These are phyloP conservation scores for Chironomus riparius DNA, from an alignment of 2,888 invertebrate species.

Conservation along the genomic window DNA sequence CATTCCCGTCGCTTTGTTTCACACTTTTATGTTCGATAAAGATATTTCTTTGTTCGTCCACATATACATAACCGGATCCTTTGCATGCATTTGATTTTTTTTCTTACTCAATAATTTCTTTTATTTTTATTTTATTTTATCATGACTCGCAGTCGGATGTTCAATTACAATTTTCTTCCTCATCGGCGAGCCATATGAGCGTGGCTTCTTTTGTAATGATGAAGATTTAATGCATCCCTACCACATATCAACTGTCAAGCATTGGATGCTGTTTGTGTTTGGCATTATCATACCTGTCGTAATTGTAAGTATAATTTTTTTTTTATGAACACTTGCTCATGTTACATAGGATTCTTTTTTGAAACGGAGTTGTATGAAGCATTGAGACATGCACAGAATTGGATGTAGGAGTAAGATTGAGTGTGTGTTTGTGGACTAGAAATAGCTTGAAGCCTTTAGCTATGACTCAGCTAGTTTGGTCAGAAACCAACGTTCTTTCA, in stretches of 20 bases:
- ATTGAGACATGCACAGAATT: too few species aligned
- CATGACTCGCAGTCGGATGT: slow-evolving; percentile 59
- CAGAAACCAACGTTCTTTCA: too few species aligned
- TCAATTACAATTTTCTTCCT: slow-evolving; percentile 63
- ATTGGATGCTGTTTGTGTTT: slow-evolving; percentile 64
- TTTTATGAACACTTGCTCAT: background rate
- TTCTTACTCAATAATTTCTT: too few species aligned
- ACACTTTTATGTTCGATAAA: background rate
- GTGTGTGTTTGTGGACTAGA: too few species aligned
- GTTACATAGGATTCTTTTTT: too few species aligned
- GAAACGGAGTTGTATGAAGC: too few species aligned
- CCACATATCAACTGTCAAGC: slow-evolving; percentile 71
- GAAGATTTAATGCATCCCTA: slow-evolving; percentile 84
- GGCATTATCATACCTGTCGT: slow-evolving; percentile 63
- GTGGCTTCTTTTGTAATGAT: slow-evolving; percentile 96
- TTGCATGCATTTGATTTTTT: background rate
- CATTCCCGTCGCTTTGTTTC: background rate
- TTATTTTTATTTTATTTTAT: background rate
- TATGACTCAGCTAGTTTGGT: too few species aligned
- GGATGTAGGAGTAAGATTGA: too few species aligned
- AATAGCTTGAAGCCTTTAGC: too few species aligned
- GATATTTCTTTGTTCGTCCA: background rate
- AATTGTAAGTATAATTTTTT: slow-evolving; percentile 52
- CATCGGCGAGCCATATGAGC: slow-evolving; percentile 62
- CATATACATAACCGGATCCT: background rate